Evolutionary conservation across 2,797 vertebrate genomes (phyloP).

Genomic region (Tragopan temminckii): DNA sequence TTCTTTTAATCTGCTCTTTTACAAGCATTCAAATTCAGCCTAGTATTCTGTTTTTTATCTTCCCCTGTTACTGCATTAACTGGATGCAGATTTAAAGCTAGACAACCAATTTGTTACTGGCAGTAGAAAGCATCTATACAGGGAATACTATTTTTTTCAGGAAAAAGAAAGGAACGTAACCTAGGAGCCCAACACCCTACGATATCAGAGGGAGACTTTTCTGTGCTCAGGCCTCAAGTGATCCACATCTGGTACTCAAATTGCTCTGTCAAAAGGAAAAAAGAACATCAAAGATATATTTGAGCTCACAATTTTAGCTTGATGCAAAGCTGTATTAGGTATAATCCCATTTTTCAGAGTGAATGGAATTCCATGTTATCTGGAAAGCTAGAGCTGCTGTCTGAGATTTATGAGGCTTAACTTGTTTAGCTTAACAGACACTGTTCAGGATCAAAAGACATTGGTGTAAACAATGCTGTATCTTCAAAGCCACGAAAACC

Average conservation of each 20-base stretch:
- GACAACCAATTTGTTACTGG: not conserved
- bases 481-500: conserved; percentile 31
- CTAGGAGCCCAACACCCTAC: not conserved
- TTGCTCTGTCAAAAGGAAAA: conserved; percentile 12
- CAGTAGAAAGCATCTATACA: not conserved
- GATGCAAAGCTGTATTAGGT: conserved; percentile 22
- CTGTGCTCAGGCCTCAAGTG: not conserved
- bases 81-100: not conserved
- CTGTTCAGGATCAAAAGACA: conserved; percentile 38
- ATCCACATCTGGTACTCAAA: not conserved
- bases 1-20: not conserved
- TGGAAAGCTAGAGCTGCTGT: not conserved
- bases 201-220: not conserved
- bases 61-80: not conserved
- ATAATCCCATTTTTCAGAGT: conserved; percentile 44
- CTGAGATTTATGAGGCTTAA: conserved; percentile 30
- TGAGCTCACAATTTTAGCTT: conserved; percentile 36
- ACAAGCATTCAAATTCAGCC: not conserved
- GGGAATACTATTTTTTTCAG: not conserved
- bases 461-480: not conserved
- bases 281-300: not conserved
- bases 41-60: not conserved
- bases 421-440: conserved; percentile 36
- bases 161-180: not conserved
- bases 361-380: conserved; percentile 9